Evolutionary conservation across 2,797 vertebrate genomes (phyloP).

Genomic region (Cirrhinus molitorella): DNA sequence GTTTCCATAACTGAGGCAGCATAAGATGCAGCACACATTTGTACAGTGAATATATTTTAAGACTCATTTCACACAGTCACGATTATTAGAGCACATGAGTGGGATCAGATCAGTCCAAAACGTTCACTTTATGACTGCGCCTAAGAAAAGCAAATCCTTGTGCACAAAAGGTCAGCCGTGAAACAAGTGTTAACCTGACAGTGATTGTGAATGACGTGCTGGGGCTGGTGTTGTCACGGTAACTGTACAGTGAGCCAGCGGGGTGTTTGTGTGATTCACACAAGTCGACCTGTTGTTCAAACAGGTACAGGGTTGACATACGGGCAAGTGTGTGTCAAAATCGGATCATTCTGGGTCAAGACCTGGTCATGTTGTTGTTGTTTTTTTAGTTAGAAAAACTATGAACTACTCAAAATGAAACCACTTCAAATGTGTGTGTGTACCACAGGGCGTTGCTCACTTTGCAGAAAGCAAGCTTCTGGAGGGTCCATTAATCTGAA

Average conservation of each 20-base stretch:
- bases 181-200: conserved; percentile 48
- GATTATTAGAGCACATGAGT: neutral
- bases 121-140: neutral
- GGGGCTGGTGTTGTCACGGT: conserved; percentile 16
- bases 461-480: too few relatives aligned
- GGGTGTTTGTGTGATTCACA: neutral
- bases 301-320: too few relatives aligned
- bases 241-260: neutral
- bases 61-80: neutral
- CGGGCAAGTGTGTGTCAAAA: too few relatives aligned
- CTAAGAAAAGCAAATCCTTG: neutral
- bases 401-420: too few relatives aligned
- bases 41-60: conserved; percentile 23
- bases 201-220: conserved; percentile 57
- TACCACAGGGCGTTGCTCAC: too few relatives aligned
- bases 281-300: too few relatives aligned
- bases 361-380: too few relatives aligned
- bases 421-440: too few relatives aligned
- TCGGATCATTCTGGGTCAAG: too few relatives aligned
- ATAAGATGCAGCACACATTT: conserved; percentile 39
- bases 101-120: neutral
- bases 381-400: too few relatives aligned
- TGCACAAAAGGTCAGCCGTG: neutral
- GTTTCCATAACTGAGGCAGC: conserved; percentile 41
- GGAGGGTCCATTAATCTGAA: too few relatives aligned